These are phyloP conservation scores for Rhysida immarginata DNA, from an alignment of 1,140 invertebrate species.

Conservation along the genomic window DNA sequence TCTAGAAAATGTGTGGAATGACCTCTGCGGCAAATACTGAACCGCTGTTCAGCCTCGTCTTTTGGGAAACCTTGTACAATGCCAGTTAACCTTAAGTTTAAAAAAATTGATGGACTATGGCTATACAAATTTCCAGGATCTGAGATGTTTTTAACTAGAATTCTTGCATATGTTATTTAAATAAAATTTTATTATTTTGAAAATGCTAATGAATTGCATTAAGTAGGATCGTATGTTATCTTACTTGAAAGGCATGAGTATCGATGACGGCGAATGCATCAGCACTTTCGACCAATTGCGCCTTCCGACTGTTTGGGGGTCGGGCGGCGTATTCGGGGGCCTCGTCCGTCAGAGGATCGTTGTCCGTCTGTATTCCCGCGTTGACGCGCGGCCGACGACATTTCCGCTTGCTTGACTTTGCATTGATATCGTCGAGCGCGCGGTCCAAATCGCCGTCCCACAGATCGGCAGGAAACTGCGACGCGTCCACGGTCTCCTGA, in stretches of 20 bases:
- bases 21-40: too few species aligned
- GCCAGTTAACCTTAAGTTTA: too few species aligned
- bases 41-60: too few species aligned
- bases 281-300: conserved; percentile 17
- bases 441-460: conserved; percentile 1
- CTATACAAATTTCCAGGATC: too few species aligned
- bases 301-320: conserved; percentile 21
- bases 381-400: neutral
- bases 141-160: too few species aligned
- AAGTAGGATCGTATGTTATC: too few species aligned
- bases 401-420: neutral
- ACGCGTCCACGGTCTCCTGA: neutral
- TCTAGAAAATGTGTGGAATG: too few species aligned
- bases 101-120: too few species aligned
- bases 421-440: neutral
- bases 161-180: too few species aligned
- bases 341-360: conserved; percentile 22
- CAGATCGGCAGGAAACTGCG: neutral
- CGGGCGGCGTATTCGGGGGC: conserved; percentile 21
- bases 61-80: too few species aligned
- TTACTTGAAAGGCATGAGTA: conserved; percentile 17
- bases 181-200: too few species aligned
- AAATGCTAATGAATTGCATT: too few species aligned
- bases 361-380: conserved; percentile 20
- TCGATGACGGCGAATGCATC: conserved; percentile 19